Percentiles rank a stretch among this genome's conserved stretches.
These are phyloP conservation scores for Eupelmus urozonus DNA, from an alignment of 2,888 invertebrate species.

Conservation along the genomic window DNA sequence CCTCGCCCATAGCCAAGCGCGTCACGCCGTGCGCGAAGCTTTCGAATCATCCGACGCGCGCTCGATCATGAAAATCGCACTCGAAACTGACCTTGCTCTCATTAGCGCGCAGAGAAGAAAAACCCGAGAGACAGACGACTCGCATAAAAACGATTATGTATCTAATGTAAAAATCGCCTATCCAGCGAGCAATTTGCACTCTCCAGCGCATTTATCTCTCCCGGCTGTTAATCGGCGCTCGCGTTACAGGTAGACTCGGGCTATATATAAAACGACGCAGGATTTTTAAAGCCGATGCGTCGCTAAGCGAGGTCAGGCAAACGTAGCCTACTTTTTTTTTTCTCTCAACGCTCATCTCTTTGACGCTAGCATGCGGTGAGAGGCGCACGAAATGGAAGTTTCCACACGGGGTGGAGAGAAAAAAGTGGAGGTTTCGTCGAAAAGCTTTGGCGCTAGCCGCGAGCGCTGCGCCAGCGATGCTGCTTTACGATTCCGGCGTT, in stretches of 20 bases:
- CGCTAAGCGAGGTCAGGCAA: constrained; percentile 27
- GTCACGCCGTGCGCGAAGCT: background rate
- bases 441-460: no score
- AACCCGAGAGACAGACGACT: background rate
- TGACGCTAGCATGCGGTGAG: no score
- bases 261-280: background rate
- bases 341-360: background rate
- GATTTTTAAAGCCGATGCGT: constrained; percentile 26
- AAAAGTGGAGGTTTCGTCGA: no score
- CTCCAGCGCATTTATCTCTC: no score
- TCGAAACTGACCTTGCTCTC: constrained; percentile 50
- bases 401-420: no score
- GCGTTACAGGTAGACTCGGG: background rate
- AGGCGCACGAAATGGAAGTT: no score
- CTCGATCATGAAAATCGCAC: constrained; percentile 50
- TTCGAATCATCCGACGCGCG: constrained; percentile 47
- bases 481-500: no score
- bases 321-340: constrained; percentile 40
- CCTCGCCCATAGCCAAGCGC: background rate
- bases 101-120: constrained; percentile 16
- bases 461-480: no score
- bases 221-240: no score
- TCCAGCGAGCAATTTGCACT: no score
- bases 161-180: no score
- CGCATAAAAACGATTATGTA: no score